Evolutionary conservation across 2,888 invertebrate genomes (phyloP).

Genomic region (Eueremaeus valkanovi): DNA sequence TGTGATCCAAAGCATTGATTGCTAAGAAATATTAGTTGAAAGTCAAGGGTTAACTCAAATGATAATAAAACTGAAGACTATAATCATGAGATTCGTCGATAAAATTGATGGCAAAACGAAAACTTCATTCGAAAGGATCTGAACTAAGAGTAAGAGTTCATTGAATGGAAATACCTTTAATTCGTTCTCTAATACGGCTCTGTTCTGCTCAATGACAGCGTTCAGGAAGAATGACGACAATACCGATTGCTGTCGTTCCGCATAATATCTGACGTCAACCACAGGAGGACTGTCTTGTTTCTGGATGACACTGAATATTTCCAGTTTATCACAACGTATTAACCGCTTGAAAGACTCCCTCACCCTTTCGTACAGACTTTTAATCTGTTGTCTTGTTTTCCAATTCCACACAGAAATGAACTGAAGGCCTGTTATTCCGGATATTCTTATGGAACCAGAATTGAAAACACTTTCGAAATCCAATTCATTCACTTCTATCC

Average conservation of each 20-base stretch:
- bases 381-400: slow-evolving; percentile 52
- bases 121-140: neutral
- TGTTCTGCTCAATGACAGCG: slow-evolving; percentile 70
- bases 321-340: slow-evolving; percentile 76
- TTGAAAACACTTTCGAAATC: slow-evolving; percentile 86
- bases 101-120: neutral
- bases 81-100: too few relatives aligned
- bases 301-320: slow-evolving; percentile 84
- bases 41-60: too few relatives aligned
- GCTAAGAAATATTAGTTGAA: too few relatives aligned
- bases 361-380: slow-evolving; percentile 70
- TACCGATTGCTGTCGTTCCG: slow-evolving; percentile 64
- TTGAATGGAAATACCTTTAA: neutral
- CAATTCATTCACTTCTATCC: slow-evolving; percentile 78
- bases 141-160: neutral
- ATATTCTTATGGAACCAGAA: slow-evolving; percentile 83
- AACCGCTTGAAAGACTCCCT: slow-evolving; percentile 63
- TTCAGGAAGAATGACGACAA: slow-evolving; percentile 85
- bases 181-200: slow-evolving; percentile 51
- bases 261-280: slow-evolving; percentile 83
- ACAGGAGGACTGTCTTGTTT: slow-evolving; percentile 58
- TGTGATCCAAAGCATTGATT: neutral
- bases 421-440: slow-evolving; percentile 72
- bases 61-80: neutral
- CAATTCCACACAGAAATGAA: slow-evolving; percentile 61